phyloP scores from a whole-genome alignment of 2,888 invertebrate genomes.

The Malthinus seriepunctatus region DNA sequence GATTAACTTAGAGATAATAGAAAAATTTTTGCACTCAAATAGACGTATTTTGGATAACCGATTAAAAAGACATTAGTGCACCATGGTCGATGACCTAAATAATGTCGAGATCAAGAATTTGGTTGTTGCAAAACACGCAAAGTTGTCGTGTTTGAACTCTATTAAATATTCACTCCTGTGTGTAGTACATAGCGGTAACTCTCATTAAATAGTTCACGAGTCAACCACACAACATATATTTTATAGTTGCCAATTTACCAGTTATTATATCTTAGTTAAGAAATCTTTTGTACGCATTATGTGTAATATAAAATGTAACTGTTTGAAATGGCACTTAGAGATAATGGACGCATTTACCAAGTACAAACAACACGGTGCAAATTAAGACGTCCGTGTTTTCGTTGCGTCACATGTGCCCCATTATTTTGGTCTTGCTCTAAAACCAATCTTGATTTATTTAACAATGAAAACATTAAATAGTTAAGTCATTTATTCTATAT shows the following conservation, averaged over 20 bases:
- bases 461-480: too few species aligned
- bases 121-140: conserved; percentile 5
- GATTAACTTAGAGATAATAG: too few species aligned
- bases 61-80: too few species aligned
- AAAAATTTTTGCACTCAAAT: too few species aligned
- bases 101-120: conserved; percentile 4
- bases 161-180: conserved; percentile 9
- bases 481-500: too few species aligned
- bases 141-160: conserved; percentile 13
- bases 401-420: too few species aligned
- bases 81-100: conserved; percentile 5
- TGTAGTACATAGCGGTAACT: conserved; percentile 18
- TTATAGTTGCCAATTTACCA: conserved; percentile 1
- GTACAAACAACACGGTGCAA: too few species aligned
- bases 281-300: conserved; percentile 22
- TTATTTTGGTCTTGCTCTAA: too few species aligned
- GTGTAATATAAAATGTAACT: conserved; percentile 5
- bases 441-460: too few species aligned
- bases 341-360: neutral
- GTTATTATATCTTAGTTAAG: conserved; percentile 20
- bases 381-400: too few species aligned
- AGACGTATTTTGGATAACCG: too few species aligned
- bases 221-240: conserved; percentile 5
- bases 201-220: conserved; percentile 23
- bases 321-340: conserved; percentile 5